These are phyloP conservation scores for Phyllotis vaccarum DNA, from an alignment of 2,797 vertebrate genomes.

Conservation along the genomic window DNA sequence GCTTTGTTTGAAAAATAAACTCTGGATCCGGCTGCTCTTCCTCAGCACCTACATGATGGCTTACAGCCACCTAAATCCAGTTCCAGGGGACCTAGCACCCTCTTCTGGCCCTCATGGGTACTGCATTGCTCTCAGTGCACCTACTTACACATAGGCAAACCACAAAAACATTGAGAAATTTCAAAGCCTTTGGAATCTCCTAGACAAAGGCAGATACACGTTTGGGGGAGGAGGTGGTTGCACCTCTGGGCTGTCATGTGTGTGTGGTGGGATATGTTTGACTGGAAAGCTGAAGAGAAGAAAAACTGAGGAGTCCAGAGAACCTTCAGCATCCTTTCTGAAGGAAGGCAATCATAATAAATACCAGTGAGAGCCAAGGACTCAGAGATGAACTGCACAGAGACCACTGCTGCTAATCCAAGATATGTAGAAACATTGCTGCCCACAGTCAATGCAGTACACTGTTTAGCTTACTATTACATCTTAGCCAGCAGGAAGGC, in stretches of 20 bases:
- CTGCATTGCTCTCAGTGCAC: neutral
- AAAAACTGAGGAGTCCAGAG: neutral
- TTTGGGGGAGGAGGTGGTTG: neutral
- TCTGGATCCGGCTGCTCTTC: neutral
- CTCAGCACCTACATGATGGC: too few relatives aligned
- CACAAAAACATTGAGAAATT: neutral
- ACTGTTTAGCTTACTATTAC: neutral
- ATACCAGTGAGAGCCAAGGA: neutral
- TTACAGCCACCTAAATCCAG: neutral
- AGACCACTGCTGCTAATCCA: neutral
- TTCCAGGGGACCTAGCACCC: neutral
- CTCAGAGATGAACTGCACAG: neutral
- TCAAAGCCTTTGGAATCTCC: neutral
- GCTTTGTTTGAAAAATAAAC: neutral
- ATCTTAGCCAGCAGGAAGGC: neutral
- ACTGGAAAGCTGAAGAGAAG: neutral
- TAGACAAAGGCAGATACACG: neutral
- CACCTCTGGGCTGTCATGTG: neutral
- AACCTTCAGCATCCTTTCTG: neutral
- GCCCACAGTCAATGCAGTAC: neutral
- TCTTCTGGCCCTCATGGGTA: neutral
- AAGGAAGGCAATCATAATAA: conserved; percentile 38
- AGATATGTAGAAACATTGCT: conserved; percentile 18
- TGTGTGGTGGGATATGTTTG: conserved; percentile 16
- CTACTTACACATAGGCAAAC: too few relatives aligned